phyloP scores from a whole-genome alignment of 2,797 vertebrate species.

The Lacerta bilineata region DNA sequence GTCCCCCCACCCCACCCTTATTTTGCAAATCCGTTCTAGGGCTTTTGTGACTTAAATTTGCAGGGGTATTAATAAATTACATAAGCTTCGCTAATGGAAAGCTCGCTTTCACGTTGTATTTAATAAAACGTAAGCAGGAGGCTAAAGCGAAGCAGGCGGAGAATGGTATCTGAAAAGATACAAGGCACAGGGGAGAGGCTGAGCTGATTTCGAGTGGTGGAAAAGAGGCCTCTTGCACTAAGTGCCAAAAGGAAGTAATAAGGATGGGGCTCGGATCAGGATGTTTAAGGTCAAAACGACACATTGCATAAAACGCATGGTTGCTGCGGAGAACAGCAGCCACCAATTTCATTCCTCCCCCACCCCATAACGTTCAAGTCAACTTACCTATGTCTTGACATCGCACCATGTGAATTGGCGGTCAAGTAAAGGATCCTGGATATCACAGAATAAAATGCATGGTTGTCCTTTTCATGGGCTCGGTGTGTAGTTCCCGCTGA shows the following conservation, averaged over 20 bases:
- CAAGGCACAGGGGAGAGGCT: background rate
- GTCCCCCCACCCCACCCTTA: constrained; percentile 8
- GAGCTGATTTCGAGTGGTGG: background rate
- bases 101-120: background rate
- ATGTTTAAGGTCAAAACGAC: background rate
- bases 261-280: background rate
- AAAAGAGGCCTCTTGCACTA: background rate
- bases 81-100: background rate
- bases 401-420: no score
- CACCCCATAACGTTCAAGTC: background rate
- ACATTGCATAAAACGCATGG: background rate
- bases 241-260: background rate
- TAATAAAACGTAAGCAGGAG: constrained; percentile 10
- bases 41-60: constrained; percentile 39
- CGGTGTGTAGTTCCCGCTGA: background rate
- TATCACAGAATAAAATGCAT: background rate
- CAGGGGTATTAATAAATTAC: background rate
- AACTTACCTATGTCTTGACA: background rate
- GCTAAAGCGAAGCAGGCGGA: background rate
- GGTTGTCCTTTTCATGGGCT: background rate
- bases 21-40: constrained; percentile 42
- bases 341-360: background rate
- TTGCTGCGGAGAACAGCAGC: background rate
- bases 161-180: background rate
- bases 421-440: no score